Evolutionary conservation across 2,797 vertebrate species (phyloP).

Genomic region (Zonotrichia albicollis): DNA sequence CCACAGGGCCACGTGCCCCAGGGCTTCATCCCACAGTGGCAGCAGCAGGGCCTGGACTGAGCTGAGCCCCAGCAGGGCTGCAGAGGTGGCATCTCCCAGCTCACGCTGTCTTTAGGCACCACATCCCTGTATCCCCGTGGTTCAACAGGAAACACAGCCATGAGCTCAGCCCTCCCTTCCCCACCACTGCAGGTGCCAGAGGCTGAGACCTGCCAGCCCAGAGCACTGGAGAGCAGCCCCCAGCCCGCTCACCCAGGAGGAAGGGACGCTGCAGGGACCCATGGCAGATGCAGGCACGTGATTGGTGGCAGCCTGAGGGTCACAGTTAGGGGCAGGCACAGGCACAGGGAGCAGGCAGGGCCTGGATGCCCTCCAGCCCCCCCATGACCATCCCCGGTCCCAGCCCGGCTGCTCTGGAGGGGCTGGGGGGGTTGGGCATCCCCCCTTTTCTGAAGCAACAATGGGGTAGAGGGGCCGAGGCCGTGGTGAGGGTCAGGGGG

Average conservation of each 20-base stretch:
- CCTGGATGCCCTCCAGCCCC: not conserved
- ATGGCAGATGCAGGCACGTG: not conserved
- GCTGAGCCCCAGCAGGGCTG: not conserved
- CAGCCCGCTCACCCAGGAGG: fast-evolving
- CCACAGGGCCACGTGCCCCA: not conserved
- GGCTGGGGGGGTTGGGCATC: not conserved
- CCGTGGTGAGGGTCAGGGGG: not conserved
- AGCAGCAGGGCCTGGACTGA: not conserved
- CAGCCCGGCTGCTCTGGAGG: not conserved
- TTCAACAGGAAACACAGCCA: not conserved
- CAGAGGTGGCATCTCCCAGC: not conserved
- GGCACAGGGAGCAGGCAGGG: conserved; percentile 1
- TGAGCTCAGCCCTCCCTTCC: not conserved
- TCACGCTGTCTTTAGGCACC: not conserved
- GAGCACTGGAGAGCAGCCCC: not conserved
- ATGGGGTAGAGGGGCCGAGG: not conserved
- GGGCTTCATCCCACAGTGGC: not conserved
- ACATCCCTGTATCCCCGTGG: not conserved
- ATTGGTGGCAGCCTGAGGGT: not conserved
- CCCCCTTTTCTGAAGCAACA: not conserved
- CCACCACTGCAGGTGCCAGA: not conserved
- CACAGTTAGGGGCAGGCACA: not conserved
- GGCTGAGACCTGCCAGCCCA: not conserved
- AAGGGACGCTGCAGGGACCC: not conserved
- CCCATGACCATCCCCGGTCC: not conserved